Evolutionary conservation across 2,113 vertebrate species (phyloP).

Genomic region (Tamias sibiricus): DNA sequence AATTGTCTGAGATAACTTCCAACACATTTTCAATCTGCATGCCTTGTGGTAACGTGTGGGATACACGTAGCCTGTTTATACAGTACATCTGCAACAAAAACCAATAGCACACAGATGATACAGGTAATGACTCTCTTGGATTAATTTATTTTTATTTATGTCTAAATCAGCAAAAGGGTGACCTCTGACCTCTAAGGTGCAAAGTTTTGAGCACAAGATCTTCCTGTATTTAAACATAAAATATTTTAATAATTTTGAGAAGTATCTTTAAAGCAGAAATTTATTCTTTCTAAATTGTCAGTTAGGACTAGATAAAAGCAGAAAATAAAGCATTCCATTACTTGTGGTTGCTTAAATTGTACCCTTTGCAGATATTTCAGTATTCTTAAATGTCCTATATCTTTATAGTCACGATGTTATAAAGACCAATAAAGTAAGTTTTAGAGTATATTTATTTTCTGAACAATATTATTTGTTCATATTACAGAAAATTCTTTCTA

Average conservation of each 20-base stretch:
- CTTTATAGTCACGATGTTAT: neutral
- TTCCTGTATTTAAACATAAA: neutral
- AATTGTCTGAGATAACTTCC: neutral
- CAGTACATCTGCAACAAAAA: neutral
- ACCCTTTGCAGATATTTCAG: neutral
- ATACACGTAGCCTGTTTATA: neutral
- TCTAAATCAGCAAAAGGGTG: neutral
- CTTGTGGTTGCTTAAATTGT: neutral
- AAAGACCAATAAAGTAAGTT: neutral
- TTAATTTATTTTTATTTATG: neutral
- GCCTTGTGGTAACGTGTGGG: neutral
- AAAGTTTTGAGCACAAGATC: neutral
- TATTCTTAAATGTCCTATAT: neutral
- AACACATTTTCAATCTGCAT: neutral
- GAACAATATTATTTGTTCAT: neutral
- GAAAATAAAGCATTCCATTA: neutral
- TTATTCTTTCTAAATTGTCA: neutral
- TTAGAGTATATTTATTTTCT: neutral
- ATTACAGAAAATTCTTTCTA: neutral
- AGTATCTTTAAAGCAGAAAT: neutral
- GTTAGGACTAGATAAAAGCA: neutral
- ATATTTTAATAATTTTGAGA: neutral
- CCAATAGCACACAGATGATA: too few relatives aligned
- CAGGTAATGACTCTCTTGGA: neutral
- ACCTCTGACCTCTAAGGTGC: neutral